Base-by-base conservation (phyloP, 1,140 invertebrate species). In the Solenopsis fugax region DNA sequence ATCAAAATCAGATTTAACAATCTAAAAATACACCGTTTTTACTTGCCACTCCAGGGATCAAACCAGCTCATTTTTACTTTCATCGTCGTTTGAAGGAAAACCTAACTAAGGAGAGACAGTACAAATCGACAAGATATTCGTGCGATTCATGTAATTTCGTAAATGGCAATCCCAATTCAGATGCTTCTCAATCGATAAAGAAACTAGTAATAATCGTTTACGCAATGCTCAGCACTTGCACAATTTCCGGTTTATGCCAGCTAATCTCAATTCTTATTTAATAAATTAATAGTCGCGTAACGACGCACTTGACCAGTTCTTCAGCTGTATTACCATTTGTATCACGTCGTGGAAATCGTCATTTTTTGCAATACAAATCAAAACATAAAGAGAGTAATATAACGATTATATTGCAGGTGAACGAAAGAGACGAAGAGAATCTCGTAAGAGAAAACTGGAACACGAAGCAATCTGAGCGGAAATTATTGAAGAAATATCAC, bases 331-430 rank as follows among this genome's bases (percentile, higher is more conserved):
- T 16, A 18, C 13, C 52, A 75, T 41, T 3, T 13, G 41, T 41
- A 41, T 21, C 18, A 0, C 2, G 12, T 21, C 13, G 10, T 4
- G 5, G 5, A 37, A 75, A 56, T 18, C 16, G 6, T 24, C 13
- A 41, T 18, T 4, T 1, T 41, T 62, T 64, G 16, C 10, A 77
- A 77, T 45, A 12, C 4, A 78, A 65, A 65, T 9, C 4, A 4
- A 48, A 45, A 60, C 2, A 6, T 21, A 78, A 18, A 65, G 0
- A n/a, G 45, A 45, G 3, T 77, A 48, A 64, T 29, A 45, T 13
- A 41, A 37, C 9, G 2, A 34, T 52, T 65, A 29, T 52, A 24
- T 78, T 78, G 45, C 76, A 78, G 76, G 16, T 78, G 24, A 50
- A 48, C 12, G 18, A 65, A 12, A 37, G 12, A 29, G 16, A 24